A percentile compares a stretch with the other conserved stretches of the same genome.
Evolutionary conservation across 2,113 vertebrate genomes (phyloP).

Genomic region (Macquaria australasica): DNA sequence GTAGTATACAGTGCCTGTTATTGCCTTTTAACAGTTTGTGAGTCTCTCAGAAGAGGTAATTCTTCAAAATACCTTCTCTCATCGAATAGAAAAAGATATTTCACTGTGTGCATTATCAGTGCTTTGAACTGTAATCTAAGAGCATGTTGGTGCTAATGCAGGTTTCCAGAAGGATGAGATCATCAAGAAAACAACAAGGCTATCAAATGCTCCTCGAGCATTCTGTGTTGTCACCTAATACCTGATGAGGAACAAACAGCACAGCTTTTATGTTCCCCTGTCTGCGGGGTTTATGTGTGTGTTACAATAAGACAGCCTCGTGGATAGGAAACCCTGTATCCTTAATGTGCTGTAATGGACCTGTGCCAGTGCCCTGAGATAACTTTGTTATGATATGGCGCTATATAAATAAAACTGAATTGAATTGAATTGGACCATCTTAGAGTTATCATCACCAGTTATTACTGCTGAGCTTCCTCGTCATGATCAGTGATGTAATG

Average conservation of each 20-base stretch:
- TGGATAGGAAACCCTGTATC: constrained; percentile 63
- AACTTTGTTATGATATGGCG: too few species aligned
- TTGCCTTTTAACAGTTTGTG: neutral
- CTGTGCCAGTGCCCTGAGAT: too few species aligned
- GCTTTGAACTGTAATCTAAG: constrained; percentile 48
- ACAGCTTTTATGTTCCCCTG: constrained; percentile 61
- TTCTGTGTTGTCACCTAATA: constrained; percentile 68
- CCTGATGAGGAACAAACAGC: constrained; percentile 70
- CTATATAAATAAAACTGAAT: too few species aligned
- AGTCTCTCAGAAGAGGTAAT: neutral
- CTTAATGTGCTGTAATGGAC: constrained; percentile 49
- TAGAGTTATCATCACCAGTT: constrained; percentile 13
- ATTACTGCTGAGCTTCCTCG: neutral
- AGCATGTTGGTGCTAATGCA: constrained; percentile 44
- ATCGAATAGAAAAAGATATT: neutral
- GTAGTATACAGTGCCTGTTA: neutral
- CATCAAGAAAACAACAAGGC: constrained; percentile 64
- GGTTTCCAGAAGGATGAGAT: constrained; percentile 67
- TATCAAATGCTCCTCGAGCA: constrained; percentile 67
- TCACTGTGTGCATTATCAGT: constrained; percentile 6
- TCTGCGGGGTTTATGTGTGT: constrained; percentile 57
- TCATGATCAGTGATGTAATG: neutral
- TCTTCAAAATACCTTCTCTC: neutral
- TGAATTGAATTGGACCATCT: too few species aligned
- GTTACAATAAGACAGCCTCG: constrained; percentile 60